Percentiles rank a stretch among this genome's conserved stretches.
These are phyloP conservation scores for Onchidella celtica DNA, from an alignment of 2,888 invertebrate species.

Conservation along the genomic window DNA sequence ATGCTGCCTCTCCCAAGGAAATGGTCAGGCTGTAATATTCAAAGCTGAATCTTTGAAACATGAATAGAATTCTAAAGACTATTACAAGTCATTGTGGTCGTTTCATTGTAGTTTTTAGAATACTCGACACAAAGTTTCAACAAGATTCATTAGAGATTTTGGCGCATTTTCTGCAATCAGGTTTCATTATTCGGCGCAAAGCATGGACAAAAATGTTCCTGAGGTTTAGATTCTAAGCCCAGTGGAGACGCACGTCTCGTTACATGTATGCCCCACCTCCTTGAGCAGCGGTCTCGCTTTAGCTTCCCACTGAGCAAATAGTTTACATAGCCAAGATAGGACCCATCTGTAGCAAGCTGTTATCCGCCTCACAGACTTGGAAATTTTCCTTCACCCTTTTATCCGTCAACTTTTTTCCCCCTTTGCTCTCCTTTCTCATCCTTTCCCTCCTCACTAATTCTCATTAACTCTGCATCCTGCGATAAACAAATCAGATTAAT, in stretches of 20 bases:
- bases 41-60: too few relatives aligned
- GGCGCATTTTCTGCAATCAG: too few relatives aligned
- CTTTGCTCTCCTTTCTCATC: constrained; percentile 9
- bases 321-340: constrained; percentile 28
- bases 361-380: not conserved
- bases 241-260: not conserved
- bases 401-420: not conserved
- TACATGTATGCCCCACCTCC: not conserved
- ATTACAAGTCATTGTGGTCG: too few relatives aligned
- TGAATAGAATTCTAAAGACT: too few relatives aligned
- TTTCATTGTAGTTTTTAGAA: too few relatives aligned
- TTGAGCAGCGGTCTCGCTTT: not conserved
- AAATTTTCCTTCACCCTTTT: not conserved
- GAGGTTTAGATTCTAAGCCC: not conserved
- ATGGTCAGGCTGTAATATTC: too few relatives aligned
- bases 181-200: too few relatives aligned
- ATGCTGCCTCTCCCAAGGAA: too few relatives aligned
- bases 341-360: constrained; percentile 27
- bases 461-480: constrained; percentile 1
- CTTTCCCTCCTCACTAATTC: constrained; percentile 7
- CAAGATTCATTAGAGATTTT: not conserved
- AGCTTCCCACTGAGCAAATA: not conserved
- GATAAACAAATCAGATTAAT: constrained; percentile 23
- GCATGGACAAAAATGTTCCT: too few relatives aligned
- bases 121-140: not conserved